Percentiles rank a stretch among this genome's conserved stretches.
Evolutionary conservation across 2,888 invertebrate species (phyloP).

Genomic region (Leptinotarsa juncta): DNA sequence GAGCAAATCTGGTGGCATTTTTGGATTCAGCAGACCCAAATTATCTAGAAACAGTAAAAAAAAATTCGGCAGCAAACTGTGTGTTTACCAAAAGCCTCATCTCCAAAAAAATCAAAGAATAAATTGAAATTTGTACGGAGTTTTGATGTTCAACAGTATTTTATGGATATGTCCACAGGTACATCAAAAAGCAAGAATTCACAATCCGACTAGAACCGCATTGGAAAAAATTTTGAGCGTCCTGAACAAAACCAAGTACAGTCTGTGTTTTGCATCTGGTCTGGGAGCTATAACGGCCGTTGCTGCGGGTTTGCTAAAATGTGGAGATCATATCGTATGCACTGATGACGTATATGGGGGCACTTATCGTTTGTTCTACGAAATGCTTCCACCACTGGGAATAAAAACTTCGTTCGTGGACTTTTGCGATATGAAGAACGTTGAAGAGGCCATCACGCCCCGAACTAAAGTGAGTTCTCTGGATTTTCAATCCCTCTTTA

Average conservation of each 20-base stretch:
- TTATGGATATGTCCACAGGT: neutral
- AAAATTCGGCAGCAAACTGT: no score
- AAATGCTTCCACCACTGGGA: slow-evolving; percentile 72
- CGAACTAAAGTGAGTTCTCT: slow-evolving; percentile 82
- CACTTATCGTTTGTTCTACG: slow-evolving; percentile 78
- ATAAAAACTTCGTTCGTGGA: slow-evolving; percentile 84
- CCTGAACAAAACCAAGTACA: slow-evolving; percentile 89
- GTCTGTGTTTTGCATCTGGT: slow-evolving; percentile 88
- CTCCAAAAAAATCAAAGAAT: no score
- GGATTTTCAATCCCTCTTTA: neutral
- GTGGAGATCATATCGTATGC: slow-evolving; percentile 91
- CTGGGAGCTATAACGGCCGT: slow-evolving; percentile 86
- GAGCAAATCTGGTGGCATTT: no score
- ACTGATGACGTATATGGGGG: slow-evolving; percentile 97
- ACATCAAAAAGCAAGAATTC: neutral
- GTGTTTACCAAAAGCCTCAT: no score
- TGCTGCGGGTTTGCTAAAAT: slow-evolving; percentile 76
- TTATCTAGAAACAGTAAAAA: no score
- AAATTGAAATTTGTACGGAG: no score
- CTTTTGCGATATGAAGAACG: slow-evolving; percentile 73
- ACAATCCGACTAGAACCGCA: slow-evolving; percentile 83
- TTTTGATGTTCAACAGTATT: no score
- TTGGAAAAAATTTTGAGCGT: slow-evolving; percentile 91
- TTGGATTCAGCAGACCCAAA: no score
- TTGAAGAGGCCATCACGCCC: slow-evolving; percentile 77